Percentiles rank a stretch among this genome's conserved stretches.
Evolutionary conservation across 2,797 vertebrate genomes (phyloP).

Genomic region (Argentina silus): DNA sequence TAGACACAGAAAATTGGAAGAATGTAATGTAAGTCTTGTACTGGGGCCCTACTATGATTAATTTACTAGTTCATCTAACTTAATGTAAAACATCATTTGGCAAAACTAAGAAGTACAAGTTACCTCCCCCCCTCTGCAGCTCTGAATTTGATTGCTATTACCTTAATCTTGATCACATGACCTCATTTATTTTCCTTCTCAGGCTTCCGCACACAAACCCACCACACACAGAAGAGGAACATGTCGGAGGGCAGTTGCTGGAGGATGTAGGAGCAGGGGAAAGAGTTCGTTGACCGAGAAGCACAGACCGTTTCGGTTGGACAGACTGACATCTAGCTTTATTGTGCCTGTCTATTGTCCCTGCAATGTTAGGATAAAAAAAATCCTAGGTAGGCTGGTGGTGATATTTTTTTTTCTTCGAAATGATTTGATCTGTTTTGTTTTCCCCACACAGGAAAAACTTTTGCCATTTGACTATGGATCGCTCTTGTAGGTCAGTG

Average conservation of each 20-base stretch:
- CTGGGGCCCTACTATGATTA: too few species aligned
- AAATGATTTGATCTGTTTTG: background rate
- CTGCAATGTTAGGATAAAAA: too few species aligned
- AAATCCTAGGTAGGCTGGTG: constrained; percentile 32
- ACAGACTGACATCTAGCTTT: too few species aligned
- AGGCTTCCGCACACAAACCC: background rate
- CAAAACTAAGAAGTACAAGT: too few species aligned
- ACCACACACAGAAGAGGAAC: too few species aligned
- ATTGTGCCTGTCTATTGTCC: too few species aligned
- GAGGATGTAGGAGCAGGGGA: background rate
- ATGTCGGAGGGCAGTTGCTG: background rate
- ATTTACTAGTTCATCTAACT: too few species aligned
- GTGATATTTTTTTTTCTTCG: background rate
- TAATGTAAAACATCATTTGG: too few species aligned
- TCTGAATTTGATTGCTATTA: background rate
- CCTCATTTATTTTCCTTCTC: background rate
- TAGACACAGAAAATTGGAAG: too few species aligned
- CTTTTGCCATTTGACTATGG: constrained; percentile 15
- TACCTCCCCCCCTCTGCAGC: background rate
- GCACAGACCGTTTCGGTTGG: too few species aligned
- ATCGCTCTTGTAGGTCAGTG: constrained; percentile 45
- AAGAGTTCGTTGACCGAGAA: background rate
- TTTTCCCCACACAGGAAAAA: constrained; percentile 9
- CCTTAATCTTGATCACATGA: background rate
- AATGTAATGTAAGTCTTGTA: too few species aligned